Evolutionary conservation across 64 coral and sea anemone species (phyloP).

Genomic region (Pachyseris speciosa): DNA sequence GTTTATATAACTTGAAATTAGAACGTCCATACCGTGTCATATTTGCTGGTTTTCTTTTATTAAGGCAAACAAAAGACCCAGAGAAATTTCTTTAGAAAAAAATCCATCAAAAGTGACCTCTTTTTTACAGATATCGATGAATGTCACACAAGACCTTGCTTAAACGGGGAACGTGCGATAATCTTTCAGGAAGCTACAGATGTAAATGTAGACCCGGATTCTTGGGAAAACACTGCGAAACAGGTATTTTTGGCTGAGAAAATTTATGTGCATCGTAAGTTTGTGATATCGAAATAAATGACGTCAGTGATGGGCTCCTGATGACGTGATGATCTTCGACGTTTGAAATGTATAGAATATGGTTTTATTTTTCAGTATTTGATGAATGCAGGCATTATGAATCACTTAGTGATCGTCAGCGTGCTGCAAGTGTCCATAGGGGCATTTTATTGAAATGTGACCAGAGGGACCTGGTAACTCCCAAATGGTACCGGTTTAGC

Average conservation of each 20-base stretch:
- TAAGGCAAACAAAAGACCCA: no score
- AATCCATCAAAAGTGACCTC: no score
- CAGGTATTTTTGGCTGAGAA: no score
- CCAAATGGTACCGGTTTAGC: slow-evolving; percentile 62
- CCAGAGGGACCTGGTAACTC: not conserved
- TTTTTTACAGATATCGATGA: slow-evolving; percentile 43
- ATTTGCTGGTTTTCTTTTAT: no score
- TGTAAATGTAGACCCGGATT: slow-evolving; percentile 34
- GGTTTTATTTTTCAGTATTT: not conserved
- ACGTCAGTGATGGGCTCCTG: no score
- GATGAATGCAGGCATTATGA: slow-evolving; percentile 33
- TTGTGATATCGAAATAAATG: no score
- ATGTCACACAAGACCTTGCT: slow-evolving; percentile 21
- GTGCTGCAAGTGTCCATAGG: slow-evolving; percentile 13
- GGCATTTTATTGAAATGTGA: slow-evolving; percentile 31
- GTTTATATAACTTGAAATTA: no score
- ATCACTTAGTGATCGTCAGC: not conserved
- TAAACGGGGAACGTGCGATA: slow-evolving; percentile 43
- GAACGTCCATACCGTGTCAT: no score
- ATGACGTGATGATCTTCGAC: no score
- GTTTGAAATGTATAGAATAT: no score
- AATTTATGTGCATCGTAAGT: no score
- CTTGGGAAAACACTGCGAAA: slow-evolving; percentile 46
- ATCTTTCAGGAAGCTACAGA: slow-evolving; percentile 40
- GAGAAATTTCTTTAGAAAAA: no score